Evolutionary conservation across 2,797 vertebrate species (phyloP), one percentile per base, ranked within the genome.

Genomic region (Oceanodroma leucorhoa): DNA sequence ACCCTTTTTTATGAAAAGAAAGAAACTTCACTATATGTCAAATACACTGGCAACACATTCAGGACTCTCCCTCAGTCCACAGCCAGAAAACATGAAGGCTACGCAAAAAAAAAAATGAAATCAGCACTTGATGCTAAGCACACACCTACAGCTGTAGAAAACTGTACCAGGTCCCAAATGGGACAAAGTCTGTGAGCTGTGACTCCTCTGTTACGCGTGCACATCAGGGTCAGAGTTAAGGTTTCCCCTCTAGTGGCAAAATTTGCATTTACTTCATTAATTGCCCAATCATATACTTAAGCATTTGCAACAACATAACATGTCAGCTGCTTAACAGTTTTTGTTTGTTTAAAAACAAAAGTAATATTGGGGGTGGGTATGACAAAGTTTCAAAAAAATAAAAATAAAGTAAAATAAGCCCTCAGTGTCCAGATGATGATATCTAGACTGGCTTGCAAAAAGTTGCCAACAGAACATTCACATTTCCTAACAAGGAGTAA

Each of bases 401-500:
- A 90, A 92, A 32, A 13, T 7, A 16, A 66, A 40, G 32, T 71
- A 75, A 75, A 90, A 66, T 24, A 87, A 72, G 29, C 8, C 54
- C 36, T 73, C 7, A 2, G n/a, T 34, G 19, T 71, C 32, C 51
- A 80, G 36, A 93, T 57, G 51, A 89, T 55, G 67, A 17, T 61
- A 80, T 51, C 51, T 69, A 38, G 70, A 41, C 41, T n/a, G 41
- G 24, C 24, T 54, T 67, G 32, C 58, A 80, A 67, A 90, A 84
- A 70, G 38, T 60, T 88, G 79, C 79, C 91, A 93, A 70, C 54
- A 88, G 57, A 94, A 62, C 73, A 53, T 55, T 62, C 45, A 73
- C 27, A 76, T 82, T 94, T 95, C 72, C 76, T 87, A 87, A 92
- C 20, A 87, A 46, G 61, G 54, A 93, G 53, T 41, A 62, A 95